Percentiles rank a stretch among this genome's conserved stretches.
Conservation (phyloP, 2,888 invertebrate species). For the Dasysyrphus albostriatus region DNA sequence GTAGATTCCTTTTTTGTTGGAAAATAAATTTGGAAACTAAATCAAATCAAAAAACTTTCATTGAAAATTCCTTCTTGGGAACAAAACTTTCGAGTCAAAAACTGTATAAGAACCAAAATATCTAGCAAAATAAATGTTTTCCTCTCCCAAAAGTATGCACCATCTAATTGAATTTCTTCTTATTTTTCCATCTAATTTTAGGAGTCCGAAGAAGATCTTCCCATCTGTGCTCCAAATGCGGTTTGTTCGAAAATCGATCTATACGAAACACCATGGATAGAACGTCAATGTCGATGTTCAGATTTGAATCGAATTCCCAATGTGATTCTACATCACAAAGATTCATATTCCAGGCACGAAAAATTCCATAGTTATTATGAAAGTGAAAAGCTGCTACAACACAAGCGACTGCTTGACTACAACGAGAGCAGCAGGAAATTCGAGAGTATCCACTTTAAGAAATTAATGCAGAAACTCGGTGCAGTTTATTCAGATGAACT, state of each 20-base stretch:
- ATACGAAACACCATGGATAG: conserved; percentile 94
- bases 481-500: conserved; percentile 83
- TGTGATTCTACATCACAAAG: conserved; percentile 78
- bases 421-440: conserved; percentile 79
- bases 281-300: conserved; percentile 93
- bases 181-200: conserved; percentile 82
- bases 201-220: conserved; percentile 92
- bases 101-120: neutral
- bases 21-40: too few species aligned
- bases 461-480: conserved; percentile 82
- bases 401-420: conserved; percentile 79
- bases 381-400: conserved; percentile 80
- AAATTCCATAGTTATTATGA: conserved; percentile 81
- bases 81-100: neutral
- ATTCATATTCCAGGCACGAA: conserved; percentile 68
- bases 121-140: neutral
- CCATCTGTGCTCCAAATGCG: conserved; percentile 90
- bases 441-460: conserved; percentile 81
- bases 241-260: conserved; percentile 95
- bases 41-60: too few species aligned
- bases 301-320: conserved; percentile 82
- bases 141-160: conserved; percentile 62
- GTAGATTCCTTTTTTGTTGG: too few species aligned
- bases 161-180: conserved; percentile 27
- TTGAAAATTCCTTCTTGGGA: too few species aligned